Base-by-base conservation (phyloP, 2,113 vertebrate genomes). In the Hippopotamus amphibius region DNA sequence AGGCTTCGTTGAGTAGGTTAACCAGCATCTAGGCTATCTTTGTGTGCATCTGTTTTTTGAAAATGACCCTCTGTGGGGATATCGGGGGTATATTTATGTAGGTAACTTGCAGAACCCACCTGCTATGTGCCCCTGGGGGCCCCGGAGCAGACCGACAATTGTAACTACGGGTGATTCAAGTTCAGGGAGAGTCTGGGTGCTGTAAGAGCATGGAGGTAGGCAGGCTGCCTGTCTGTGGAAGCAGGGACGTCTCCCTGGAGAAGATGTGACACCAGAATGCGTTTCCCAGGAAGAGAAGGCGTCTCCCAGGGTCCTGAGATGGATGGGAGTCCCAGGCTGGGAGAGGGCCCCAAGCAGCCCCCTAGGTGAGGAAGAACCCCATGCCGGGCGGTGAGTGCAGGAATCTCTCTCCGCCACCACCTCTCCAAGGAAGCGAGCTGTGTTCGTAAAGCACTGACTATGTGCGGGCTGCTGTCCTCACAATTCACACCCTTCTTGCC, bases 221-320 rank as follows among this genome's bases (percentile, higher is more conserved):
- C 85, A 37, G 14, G 5, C 15, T 13, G 68, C 66, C 66, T 48
- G 48, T 16, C 59, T 90, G 22, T 10, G 72, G 5, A 37, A 17
- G 68, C 82, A 87, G 59, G 69, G 61, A 65, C 22, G 92, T 48
- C 82, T 80, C 57, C 63, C 86, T 19, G 68, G 86, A 96, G 55
- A 61, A 41, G 37, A 41, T 28, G 48, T 41, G 15, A 77, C 22
- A 17, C 21, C 74, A 65, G 41, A 82, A 16, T 33, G 17, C 43
- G 61, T 33, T 79, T 80, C 82, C 16, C 65, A 41, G 22, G 7
- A 89, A 59, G 14, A 84, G 61, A 57, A 50, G 41, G 63, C 9
- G 22, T 79, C 17, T 59, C 68, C 61, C 26, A 43, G 74, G 50
- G 48, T 59, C 55, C 7, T 12, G 14, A 65, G 48, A 55, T 10